Evolutionary conservation across 2,113 vertebrate genomes (phyloP), one percentile per base, ranked within the genome.

Genomic region (Oriolus oriolus): DNA sequence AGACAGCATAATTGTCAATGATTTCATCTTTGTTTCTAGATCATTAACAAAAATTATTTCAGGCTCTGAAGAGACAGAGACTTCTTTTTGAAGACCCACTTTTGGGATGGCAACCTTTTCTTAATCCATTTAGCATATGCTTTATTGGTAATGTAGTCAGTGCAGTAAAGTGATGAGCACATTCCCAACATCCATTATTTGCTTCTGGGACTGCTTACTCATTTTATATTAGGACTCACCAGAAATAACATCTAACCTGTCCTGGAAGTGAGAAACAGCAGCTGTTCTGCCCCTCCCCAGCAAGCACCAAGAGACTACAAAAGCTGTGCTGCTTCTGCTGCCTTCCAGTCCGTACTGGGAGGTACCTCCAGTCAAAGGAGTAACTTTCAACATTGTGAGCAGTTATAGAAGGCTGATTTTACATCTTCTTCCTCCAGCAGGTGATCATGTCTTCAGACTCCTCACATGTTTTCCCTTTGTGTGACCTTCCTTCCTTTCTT

Each of bases 21-120:
- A 92, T 84, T 90, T 89, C 11, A 92, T 84, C 76, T 85, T 77
- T 82, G 53, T 71, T 95, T 84, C 52, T 81, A 84, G 47, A 83
- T 87, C 31, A 82, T 90, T 88, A 90, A 76, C 24, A 70, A 64
- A 68, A 84, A 56, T 63, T 42, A 81, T 87, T 94, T 70, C 56
- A 80, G 69, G 17, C 53, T 64, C 70, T 83, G 49, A 91, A 75
- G 19, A 82, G 39, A 82, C 0, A 0, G 65, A 60, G 63, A n/a
- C 54, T 84, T 89, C 70, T 70, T 93, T 93, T 60, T 91, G 56
- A 87, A 95, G 41, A 91, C 14, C 10, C 49, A 53, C 57, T 85
- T 84, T 69, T 79, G 60, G 87, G 61, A 93, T 52, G 53, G 35
- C 42, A 95, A 80, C 37, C 61, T 70, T 42, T 41, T 69, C 77